Evolutionary conservation across 2,888 invertebrate genomes (phyloP).

Genomic region (Campopleginae sp.): DNA sequence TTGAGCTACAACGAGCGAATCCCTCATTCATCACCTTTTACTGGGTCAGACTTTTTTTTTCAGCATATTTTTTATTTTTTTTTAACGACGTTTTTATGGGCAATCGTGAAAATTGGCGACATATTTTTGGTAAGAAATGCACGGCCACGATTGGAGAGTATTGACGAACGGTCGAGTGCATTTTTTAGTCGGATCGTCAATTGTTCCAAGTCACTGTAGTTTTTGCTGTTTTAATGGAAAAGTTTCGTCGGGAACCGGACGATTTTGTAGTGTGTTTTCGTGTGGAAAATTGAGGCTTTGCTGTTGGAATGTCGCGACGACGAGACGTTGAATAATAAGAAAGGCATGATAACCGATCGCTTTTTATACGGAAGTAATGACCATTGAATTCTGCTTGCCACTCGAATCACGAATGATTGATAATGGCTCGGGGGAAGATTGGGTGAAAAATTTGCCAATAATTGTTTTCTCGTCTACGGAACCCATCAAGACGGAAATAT

Average conservation of each 20-base stretch:
- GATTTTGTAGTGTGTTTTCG: neutral
- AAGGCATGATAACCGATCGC: neutral
- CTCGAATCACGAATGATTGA: slow-evolving; percentile 10
- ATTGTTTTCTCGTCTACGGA: slow-evolving; percentile 28
- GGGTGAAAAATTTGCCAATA: slow-evolving; percentile 35
- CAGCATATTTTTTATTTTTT: neutral
- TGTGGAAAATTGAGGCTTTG: neutral
- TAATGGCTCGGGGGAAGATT: neutral
- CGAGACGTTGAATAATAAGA: neutral
- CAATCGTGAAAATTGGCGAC: neutral
- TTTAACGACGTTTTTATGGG: neutral
- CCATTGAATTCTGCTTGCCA: neutral
- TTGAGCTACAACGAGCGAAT: slow-evolving; percentile 30
- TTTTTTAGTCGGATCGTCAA: neutral
- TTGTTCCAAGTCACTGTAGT: neutral
- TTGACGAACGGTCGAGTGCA: too few relatives aligned
- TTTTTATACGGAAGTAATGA: slow-evolving; percentile 1
- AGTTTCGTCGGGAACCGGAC: neutral
- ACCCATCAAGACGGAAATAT: slow-evolving; percentile 14
- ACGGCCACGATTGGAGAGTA: too few relatives aligned
- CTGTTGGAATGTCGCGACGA: neutral
- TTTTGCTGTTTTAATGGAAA: neutral
- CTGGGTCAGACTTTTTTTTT: slow-evolving; percentile 14
- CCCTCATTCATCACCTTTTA: slow-evolving; percentile 1
- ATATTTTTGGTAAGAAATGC: neutral